These are phyloP conservation scores for Pterophyllum scalare DNA, from an alignment of 2,113 vertebrate genomes.

Conservation along the genomic window DNA sequence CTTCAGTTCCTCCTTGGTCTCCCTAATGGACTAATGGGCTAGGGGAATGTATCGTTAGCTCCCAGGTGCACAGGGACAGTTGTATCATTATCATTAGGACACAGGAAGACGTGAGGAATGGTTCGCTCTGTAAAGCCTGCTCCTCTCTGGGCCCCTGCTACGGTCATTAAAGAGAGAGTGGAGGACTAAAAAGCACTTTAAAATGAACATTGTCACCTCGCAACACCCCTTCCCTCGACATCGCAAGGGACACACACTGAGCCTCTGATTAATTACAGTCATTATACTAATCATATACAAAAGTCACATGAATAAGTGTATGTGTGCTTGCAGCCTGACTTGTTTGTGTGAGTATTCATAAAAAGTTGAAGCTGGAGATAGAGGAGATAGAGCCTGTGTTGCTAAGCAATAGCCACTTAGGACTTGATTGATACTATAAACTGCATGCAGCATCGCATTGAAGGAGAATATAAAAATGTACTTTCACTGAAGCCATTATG, in stretches of 20 bases:
- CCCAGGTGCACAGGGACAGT: slow-evolving; percentile 52
- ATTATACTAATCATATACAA: slow-evolving; percentile 67
- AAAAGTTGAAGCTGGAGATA: slow-evolving; percentile 35
- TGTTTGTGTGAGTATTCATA: slow-evolving; percentile 28
- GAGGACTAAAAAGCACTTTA: slow-evolving; percentile 50
- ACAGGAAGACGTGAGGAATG: slow-evolving; percentile 62
- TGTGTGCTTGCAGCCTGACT: slow-evolving; percentile 12
- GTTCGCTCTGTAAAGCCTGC: slow-evolving; percentile 37
- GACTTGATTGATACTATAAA: slow-evolving; percentile 58
- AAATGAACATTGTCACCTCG: slow-evolving; percentile 28
- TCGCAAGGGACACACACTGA: slow-evolving; percentile 47
- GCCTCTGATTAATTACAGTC: slow-evolving; percentile 67
- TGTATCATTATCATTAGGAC: slow-evolving; percentile 66
- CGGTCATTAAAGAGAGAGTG: slow-evolving; percentile 60
- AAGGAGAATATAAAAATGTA: slow-evolving; percentile 31
- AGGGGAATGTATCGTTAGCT: slow-evolving; percentile 30
- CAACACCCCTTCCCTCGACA: slow-evolving; percentile 7
- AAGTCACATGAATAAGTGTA: slow-evolving; percentile 16
- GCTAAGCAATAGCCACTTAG: slow-evolving; percentile 71
- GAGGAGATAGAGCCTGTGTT: slow-evolving; percentile 52
- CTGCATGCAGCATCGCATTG: slow-evolving; percentile 25
- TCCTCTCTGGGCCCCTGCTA: slow-evolving; percentile 49
- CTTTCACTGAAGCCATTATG: slow-evolving; percentile 33
- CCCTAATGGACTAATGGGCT: slow-evolving; percentile 62
- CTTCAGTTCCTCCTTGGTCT: background rate